phyloP scores from a whole-genome alignment of 2,113 vertebrate species.

The Machaerirhynchus nigripectus region DNA sequence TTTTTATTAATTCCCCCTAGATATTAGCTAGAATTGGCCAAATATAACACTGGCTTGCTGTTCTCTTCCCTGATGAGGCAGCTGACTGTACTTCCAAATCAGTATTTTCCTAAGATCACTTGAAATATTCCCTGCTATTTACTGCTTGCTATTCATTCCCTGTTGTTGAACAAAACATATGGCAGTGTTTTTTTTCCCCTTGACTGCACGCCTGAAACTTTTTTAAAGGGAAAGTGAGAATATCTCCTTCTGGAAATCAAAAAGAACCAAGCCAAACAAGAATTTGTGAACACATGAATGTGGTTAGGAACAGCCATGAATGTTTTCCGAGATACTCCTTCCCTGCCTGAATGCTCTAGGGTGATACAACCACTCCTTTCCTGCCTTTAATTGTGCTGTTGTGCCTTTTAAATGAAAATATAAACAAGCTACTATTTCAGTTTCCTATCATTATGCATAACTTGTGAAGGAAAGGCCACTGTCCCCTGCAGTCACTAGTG shows the following conservation, averaged over 20 bases:
- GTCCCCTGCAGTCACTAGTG: not conserved
- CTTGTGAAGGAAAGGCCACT: not conserved
- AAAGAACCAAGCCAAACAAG: not conserved
- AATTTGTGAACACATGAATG: not conserved
- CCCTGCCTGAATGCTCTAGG: not conserved
- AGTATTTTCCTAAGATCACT: not conserved
- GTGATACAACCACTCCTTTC: not conserved
- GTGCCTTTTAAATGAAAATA: not conserved
- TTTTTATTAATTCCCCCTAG: not conserved
- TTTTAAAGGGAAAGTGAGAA: conserved; percentile 1
- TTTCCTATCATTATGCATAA: not conserved
- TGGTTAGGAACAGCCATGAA: not conserved
- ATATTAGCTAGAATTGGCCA: not conserved
- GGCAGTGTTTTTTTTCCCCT: not conserved
- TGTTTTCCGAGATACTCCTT: not conserved
- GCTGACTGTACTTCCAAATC: not conserved
- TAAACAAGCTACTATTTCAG: not conserved
- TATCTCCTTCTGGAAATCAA: not conserved
- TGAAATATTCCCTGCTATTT: conserved; percentile 17
- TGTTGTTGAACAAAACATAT: not conserved
- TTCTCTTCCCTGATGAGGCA: not conserved
- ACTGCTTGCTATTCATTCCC: not conserved
- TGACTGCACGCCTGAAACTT: not conserved
- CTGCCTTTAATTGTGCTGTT: not conserved
- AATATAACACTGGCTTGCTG: not conserved